phyloP scores from a whole-genome alignment of 2,797 vertebrate genomes.

The Coregonus suidteri region DNA sequence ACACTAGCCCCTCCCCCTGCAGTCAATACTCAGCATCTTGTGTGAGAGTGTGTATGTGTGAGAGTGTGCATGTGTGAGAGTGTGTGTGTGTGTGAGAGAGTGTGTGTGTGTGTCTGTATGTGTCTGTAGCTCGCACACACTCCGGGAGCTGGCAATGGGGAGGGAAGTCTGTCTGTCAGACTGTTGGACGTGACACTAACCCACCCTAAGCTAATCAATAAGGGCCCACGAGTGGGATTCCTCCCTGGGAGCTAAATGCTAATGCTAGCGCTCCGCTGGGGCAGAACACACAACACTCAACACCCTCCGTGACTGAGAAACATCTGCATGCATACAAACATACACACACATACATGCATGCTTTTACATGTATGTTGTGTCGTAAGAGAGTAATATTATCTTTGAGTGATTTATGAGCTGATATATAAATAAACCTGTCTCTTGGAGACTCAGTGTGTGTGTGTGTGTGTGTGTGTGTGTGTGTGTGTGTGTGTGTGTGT shows the following conservation, averaged over 20 bases:
- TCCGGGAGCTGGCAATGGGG: not conserved
- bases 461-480: no score
- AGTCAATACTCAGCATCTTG: not conserved
- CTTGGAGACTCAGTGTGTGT: constrained; percentile 1
- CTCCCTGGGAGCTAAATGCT: constrained; percentile 24
- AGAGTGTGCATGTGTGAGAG: no score
- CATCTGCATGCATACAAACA: not conserved
- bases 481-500: no score
- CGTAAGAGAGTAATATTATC: constrained; percentile 27
- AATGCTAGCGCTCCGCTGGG: constrained; percentile 43
- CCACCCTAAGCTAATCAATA: constrained; percentile 24
- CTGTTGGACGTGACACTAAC: constrained; percentile 36
- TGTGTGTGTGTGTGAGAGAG: no score
- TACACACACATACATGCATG: no score
- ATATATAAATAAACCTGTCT: constrained; percentile 36
- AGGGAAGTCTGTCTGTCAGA: constrained; percentile 35
- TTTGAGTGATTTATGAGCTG: constrained; percentile 43
- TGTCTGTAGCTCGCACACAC: constrained; percentile 1
- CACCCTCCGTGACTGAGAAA: constrained; percentile 22
- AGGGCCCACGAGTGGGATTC: constrained; percentile 27
- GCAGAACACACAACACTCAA: constrained; percentile 6
- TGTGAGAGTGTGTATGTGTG: not conserved
- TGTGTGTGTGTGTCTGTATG: constrained; percentile 18
- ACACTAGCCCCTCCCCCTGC: not conserved
- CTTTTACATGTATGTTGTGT: not conserved